Percentiles rank a stretch among this genome's conserved stretches.
phyloP scores from a whole-genome alignment of 2,888 invertebrate genomes.

The Lobophora halterata region DNA sequence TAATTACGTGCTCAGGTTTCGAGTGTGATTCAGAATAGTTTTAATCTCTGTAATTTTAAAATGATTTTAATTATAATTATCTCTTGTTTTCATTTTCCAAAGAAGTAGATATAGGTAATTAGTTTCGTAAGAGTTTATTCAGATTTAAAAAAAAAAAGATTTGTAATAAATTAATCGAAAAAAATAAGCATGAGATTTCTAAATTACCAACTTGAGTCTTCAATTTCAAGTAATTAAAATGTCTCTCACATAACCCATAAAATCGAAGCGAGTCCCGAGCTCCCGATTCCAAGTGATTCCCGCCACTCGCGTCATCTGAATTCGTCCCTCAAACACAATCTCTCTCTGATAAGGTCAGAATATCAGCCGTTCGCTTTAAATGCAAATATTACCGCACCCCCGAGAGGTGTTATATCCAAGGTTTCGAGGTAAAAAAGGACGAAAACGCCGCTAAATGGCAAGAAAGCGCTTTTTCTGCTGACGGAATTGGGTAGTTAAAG shows the following conservation, averaged over 20 bases:
- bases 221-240: conserved; percentile 31
- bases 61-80: too few relatives aligned
- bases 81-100: too few relatives aligned
- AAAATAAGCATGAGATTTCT: too few relatives aligned
- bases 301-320: conserved; percentile 61
- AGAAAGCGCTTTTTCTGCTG: conserved; percentile 72
- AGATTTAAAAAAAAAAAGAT: too few relatives aligned
- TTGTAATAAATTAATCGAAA: too few relatives aligned
- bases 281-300: conserved; percentile 45
- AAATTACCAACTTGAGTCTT: conserved; percentile 15
- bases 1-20: conserved; percentile 14
- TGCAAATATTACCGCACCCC: conserved; percentile 77
- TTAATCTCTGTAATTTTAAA: too few relatives aligned
- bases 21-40: too few relatives aligned
- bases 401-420: conserved; percentile 74
- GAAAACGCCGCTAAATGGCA: conserved; percentile 74
- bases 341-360: conserved; percentile 74
- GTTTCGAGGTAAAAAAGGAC: conserved; percentile 75
- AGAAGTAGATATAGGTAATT: too few relatives aligned
- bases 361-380: conserved; percentile 78
- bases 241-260: conserved; percentile 40
- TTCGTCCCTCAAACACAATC: conserved; percentile 71
- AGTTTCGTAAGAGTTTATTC: too few relatives aligned
- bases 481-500: conserved; percentile 69
- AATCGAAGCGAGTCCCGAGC: conserved; percentile 32